Evolutionary conservation across 2,797 vertebrate genomes (phyloP).

Genomic region (Atherinosoma microstoma): DNA sequence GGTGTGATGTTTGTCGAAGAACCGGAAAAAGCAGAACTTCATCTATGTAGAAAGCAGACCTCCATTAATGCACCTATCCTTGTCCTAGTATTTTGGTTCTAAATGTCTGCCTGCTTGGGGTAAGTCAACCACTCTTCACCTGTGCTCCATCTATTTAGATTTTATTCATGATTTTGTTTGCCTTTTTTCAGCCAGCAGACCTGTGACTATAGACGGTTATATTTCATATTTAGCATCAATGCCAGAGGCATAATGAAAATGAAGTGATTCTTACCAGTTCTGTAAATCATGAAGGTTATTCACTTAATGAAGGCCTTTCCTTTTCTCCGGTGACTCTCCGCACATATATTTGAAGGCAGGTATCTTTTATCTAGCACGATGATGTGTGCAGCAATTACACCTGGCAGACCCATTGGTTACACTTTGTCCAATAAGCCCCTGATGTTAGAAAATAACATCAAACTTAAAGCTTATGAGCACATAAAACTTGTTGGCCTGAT

Average conservation of each 20-base stretch:
- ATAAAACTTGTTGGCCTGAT: not conserved
- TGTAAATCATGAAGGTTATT: not conserved
- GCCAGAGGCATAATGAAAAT: constrained; percentile 5
- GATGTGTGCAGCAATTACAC: not conserved
- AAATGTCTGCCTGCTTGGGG: no score
- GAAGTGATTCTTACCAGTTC: not conserved
- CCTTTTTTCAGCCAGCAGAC: not conserved
- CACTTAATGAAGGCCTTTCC: not conserved
- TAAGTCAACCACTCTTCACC: not conserved
- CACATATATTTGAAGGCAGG: not conserved
- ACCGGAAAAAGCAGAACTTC: not conserved
- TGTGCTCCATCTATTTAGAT: not conserved
- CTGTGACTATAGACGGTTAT: not conserved
- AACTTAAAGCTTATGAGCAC: not conserved
- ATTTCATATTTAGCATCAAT: not conserved
- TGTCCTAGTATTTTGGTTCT: no score
- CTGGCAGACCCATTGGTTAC: not conserved
- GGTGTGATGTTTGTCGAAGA: not conserved
- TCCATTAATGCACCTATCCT: no score
- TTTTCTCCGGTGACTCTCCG: not conserved
- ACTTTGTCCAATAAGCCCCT: not conserved
- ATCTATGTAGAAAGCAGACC: not conserved
- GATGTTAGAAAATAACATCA: not conserved
- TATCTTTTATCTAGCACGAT: not conserved
- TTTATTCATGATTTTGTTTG: not conserved